Conservation (phyloP, 2,113 vertebrate species). For the Malaclemys terrapin region DNA sequence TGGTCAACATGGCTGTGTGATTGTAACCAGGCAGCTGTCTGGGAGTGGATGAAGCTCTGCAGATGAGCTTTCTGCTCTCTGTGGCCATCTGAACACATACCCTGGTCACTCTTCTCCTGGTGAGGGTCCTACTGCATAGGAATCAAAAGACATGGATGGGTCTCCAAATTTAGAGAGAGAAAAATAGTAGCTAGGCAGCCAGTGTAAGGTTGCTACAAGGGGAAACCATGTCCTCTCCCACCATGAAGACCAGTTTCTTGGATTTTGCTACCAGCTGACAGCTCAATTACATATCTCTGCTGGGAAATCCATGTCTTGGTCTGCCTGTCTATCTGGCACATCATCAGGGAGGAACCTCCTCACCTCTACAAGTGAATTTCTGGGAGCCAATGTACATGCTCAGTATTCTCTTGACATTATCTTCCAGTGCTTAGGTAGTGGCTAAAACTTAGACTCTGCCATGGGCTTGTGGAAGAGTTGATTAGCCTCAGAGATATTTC, state of each 20-base stretch:
- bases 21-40: neutral
- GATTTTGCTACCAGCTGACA: neutral
- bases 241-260: neutral
- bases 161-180: neutral
- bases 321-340: neutral
- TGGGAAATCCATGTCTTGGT: neutral
- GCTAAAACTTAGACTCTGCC: neutral
- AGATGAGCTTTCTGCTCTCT: neutral
- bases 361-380: neutral
- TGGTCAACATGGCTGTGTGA: neutral
- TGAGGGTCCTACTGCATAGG: neutral
- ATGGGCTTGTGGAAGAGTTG: neutral
- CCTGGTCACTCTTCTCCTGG: neutral
- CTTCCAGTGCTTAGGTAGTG: accelerated
- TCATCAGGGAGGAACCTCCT: neutral
- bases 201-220: neutral
- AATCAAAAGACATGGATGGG: neutral
- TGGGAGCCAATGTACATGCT: neutral
- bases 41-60: neutral
- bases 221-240: neutral
- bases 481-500: neutral
- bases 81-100: neutral
- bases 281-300: neutral
- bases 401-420: neutral
- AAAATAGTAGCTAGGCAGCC: neutral